Percentiles rank a stretch among this genome's conserved stretches.
phyloP scores from a whole-genome alignment of 1,140 invertebrate genomes.

The Solenopsis fugax region DNA sequence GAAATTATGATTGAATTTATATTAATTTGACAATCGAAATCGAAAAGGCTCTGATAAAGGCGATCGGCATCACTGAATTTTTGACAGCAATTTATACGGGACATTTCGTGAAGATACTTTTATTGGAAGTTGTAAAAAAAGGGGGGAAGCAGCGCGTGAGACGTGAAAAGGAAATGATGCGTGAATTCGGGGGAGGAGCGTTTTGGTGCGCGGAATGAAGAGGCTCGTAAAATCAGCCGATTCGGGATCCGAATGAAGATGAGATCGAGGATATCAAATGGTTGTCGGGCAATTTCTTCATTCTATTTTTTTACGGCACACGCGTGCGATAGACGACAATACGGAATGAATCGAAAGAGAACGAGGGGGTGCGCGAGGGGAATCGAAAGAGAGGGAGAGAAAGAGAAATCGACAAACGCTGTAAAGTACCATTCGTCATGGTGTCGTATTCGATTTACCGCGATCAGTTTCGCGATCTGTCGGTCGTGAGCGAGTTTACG shows the following conservation, averaged over 20 bases:
- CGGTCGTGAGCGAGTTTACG: conserved; percentile 51
- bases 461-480: conserved; percentile 62
- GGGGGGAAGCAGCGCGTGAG: background rate
- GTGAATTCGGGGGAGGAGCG: background rate
- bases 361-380: no score
- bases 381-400: background rate
- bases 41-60: conserved; percentile 5
- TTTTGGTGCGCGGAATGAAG: conserved; percentile 47
- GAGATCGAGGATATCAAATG: conserved; percentile 38
- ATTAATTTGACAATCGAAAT: conserved; percentile 29
- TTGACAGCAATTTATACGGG: conserved; percentile 60
- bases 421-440: conserved; percentile 51
- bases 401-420: conserved; percentile 37
- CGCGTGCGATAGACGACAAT: background rate
- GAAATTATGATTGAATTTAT: background rate
- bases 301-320: conserved; percentile 54
- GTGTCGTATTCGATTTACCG: conserved; percentile 61
- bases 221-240: conserved; percentile 71
- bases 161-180: conserved; percentile 6
- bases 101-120: conserved; percentile 70
- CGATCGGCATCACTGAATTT: conserved; percentile 60
- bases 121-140: conserved; percentile 72
- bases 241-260: conserved; percentile 65
- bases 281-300: conserved; percentile 4
- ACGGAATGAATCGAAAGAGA: background rate